These are phyloP conservation scores for Tenthredo notha DNA, from an alignment of 2,888 invertebrate genomes.

Conservation along the genomic window DNA sequence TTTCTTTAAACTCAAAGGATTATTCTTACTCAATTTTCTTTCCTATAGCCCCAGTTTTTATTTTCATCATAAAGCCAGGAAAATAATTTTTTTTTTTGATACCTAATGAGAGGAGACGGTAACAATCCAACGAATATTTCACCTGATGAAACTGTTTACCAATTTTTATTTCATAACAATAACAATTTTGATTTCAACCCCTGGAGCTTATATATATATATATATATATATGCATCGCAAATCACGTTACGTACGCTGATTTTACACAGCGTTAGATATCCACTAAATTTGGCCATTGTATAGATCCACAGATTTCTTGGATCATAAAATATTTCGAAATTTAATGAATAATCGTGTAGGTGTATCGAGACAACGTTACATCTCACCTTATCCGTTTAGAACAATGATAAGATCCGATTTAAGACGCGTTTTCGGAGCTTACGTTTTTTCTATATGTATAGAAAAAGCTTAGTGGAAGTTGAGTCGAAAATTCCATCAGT, in stretches of 20 bases:
- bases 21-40: not conserved
- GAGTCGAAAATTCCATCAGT: constrained; percentile 23
- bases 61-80: not conserved
- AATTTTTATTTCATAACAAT: not conserved
- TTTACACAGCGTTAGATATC: not conserved
- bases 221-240: too few species aligned
- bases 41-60: not conserved
- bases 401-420: not conserved
- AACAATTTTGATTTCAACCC: not conserved
- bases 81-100: too few species aligned
- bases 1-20: not conserved
- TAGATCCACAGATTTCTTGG: not conserved
- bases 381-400: not conserved
- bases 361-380: not conserved
- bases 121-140: too few species aligned
- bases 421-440: not conserved
- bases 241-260: not conserved
- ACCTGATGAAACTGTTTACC: not conserved
- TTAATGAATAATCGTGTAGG: not conserved
- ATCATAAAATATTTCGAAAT: not conserved
- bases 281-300: not conserved
- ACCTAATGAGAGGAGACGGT: too few species aligned
- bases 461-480: not conserved
- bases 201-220: too few species aligned
- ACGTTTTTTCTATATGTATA: not conserved